Percentiles rank a stretch among this genome's conserved stretches.
phyloP scores from a whole-genome alignment of 2,888 invertebrate genomes.

The Sinopyrophorus schimmeli region DNA sequence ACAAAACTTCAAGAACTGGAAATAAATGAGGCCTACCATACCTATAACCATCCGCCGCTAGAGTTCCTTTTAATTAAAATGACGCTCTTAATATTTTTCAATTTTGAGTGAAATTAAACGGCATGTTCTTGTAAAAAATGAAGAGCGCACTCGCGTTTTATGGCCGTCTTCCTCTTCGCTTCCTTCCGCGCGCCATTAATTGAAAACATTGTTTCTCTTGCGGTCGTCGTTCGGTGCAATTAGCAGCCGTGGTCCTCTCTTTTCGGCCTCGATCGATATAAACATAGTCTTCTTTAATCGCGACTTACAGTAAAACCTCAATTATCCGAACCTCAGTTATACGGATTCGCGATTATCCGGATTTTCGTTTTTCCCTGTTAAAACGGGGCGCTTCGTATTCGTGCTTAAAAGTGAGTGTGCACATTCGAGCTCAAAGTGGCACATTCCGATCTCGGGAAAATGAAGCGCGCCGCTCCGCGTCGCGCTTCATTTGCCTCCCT shows the following conservation, averaged over 20 bases:
- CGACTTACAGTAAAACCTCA: too few relatives aligned
- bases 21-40: conserved; percentile 34
- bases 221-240: conserved; percentile 45
- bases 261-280: conserved; percentile 35
- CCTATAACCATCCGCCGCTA: conserved; percentile 45
- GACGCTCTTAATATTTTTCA: conserved; percentile 54
- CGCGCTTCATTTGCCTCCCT: too few relatives aligned
- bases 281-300: conserved; percentile 49
- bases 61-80: conserved; percentile 53
- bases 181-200: conserved; percentile 49
- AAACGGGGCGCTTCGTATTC: too few relatives aligned
- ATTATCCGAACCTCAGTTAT: too few relatives aligned
- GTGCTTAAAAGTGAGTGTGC: too few relatives aligned
- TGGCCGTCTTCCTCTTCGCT: conserved; percentile 41
- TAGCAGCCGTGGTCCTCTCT: conserved; percentile 38
- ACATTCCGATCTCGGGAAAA: too few relatives aligned
- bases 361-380: too few relatives aligned
- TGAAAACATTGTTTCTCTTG: conserved; percentile 54
- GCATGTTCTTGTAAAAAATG: conserved; percentile 44
- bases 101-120: conserved; percentile 52
- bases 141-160: conserved; percentile 49
- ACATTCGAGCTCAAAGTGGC: too few relatives aligned
- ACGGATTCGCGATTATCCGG: too few relatives aligned
- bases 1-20: conserved; percentile 39
- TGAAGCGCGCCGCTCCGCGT: too few relatives aligned